phyloP scores from a whole-genome alignment of 2,113 vertebrate genomes.

The Melanotaenia duboulayi region DNA sequence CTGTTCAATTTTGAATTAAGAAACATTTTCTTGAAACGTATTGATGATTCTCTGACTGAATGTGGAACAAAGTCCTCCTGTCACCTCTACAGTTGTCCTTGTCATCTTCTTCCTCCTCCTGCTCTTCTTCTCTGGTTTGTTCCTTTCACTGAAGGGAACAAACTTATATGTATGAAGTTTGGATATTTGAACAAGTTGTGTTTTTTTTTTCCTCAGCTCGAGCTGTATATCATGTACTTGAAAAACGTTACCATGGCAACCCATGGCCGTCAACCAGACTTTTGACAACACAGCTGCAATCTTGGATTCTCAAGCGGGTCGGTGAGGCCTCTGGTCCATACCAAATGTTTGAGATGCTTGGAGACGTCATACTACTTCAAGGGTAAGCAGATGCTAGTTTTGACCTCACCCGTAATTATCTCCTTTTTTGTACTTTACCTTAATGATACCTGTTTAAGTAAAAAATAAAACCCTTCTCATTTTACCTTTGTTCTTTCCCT shows the following conservation, averaged over 20 bases:
- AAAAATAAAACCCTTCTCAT: not conserved
- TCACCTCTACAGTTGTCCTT: too few species aligned
- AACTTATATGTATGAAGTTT: too few species aligned
- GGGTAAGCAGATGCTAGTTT: slow-evolving; percentile 83
- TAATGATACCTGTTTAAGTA: not conserved
- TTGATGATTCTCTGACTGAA: too few species aligned
- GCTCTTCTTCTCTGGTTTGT: too few species aligned
- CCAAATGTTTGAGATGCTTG: slow-evolving; percentile 95
- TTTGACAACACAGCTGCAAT: slow-evolving; percentile 87
- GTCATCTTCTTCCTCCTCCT: too few species aligned
- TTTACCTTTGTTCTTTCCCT: not conserved
- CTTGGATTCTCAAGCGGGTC: slow-evolving; percentile 88
- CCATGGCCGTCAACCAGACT: slow-evolving; percentile 85
- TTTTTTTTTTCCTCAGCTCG: slow-evolving; percentile 80
- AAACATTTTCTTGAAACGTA: too few species aligned
- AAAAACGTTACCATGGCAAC: slow-evolving; percentile 88
- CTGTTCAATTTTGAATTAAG: too few species aligned
- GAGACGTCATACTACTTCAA: slow-evolving; percentile 90
- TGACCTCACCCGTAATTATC: not conserved
- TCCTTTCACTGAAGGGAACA: too few species aligned
- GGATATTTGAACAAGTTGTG: not conserved
- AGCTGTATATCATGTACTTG: slow-evolving; percentile 90
- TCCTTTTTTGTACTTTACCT: not conserved
- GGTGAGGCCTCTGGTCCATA: slow-evolving; percentile 95
- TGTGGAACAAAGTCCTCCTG: too few species aligned